Evolutionary conservation across 2,797 vertebrate genomes (phyloP).

Genomic region (Emys orbicularis): DNA sequence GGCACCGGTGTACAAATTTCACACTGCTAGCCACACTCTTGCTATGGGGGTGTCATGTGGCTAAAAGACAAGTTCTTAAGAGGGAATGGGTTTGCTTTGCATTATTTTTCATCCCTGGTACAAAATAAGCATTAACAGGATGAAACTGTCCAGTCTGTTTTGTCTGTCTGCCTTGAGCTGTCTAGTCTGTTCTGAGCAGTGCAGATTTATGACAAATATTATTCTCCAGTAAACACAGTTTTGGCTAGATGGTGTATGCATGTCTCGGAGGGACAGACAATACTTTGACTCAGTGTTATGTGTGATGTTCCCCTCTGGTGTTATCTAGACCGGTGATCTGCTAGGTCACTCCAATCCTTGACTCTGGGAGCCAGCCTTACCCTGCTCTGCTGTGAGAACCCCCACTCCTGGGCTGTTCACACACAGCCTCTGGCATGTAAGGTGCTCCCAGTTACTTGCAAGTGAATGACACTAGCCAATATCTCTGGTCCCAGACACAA

Average conservation of each 20-base stretch:
- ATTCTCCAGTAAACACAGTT: background rate
- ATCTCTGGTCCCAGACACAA: too few species aligned
- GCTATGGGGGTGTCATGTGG: background rate
- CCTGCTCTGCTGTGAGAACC: too few species aligned
- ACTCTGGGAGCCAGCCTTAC: too few species aligned
- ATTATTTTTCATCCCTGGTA: background rate
- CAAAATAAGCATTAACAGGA: background rate
- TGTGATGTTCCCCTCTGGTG: too few species aligned
- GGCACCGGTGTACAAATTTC: background rate
- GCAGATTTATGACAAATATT: background rate
- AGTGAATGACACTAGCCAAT: too few species aligned
- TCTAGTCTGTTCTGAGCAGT: background rate
- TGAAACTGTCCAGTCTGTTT: background rate
- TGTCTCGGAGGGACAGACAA: background rate
- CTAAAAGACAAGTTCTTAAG: background rate
- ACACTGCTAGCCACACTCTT: background rate
- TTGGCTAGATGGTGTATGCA: background rate
- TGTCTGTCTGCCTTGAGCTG: background rate
- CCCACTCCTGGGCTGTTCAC: too few species aligned
- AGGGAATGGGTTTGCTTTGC: background rate
- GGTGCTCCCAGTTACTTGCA: too few species aligned
- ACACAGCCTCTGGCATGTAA: too few species aligned
- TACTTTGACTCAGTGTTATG: background rate
- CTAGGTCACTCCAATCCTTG: too few species aligned
- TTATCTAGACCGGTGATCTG: too few species aligned